These are phyloP conservation scores for Chaitophorus viminalis DNA, from an alignment of 2,888 invertebrate species.

Conservation along the genomic window DNA sequence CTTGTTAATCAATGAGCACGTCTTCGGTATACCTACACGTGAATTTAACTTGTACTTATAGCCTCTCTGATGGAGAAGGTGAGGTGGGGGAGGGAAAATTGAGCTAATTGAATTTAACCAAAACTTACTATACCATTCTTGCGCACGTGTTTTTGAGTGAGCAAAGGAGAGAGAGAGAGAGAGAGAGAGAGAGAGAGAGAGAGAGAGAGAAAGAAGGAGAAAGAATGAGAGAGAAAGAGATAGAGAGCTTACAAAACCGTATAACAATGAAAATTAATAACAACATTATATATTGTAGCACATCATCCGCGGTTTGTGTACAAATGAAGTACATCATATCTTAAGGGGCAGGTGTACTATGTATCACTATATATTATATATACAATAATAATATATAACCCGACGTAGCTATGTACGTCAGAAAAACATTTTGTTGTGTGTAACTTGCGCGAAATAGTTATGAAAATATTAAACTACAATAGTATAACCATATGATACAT, in stretches of 20 bases:
- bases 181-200: not conserved
- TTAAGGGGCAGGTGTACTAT: not conserved
- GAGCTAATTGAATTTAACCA: conserved; percentile 1
- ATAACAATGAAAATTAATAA: conserved; percentile 32
- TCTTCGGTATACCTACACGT: not conserved
- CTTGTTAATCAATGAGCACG: not conserved
- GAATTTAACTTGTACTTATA: not conserved
- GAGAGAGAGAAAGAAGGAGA: too few relatives aligned
- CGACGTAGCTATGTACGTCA: too few relatives aligned
- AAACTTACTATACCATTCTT: not conserved
- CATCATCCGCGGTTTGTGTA: not conserved
- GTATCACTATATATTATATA: too few relatives aligned
- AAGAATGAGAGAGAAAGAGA: too few relatives aligned
- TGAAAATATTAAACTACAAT: not conserved
- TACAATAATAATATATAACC: not conserved
- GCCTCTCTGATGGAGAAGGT: not conserved
- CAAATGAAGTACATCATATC: not conserved
- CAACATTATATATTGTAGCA: not conserved
- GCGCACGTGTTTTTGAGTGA: not conserved
- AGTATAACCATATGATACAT: too few relatives aligned
- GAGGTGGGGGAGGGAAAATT: not conserved
- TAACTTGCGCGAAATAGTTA: conserved; percentile 10
- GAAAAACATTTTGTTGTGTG: not conserved
- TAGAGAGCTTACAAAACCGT: not conserved
- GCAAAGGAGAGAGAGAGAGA: too few relatives aligned